phyloP scores from a whole-genome alignment of 1,140 invertebrate species.

The Charaxes varanes region DNA sequence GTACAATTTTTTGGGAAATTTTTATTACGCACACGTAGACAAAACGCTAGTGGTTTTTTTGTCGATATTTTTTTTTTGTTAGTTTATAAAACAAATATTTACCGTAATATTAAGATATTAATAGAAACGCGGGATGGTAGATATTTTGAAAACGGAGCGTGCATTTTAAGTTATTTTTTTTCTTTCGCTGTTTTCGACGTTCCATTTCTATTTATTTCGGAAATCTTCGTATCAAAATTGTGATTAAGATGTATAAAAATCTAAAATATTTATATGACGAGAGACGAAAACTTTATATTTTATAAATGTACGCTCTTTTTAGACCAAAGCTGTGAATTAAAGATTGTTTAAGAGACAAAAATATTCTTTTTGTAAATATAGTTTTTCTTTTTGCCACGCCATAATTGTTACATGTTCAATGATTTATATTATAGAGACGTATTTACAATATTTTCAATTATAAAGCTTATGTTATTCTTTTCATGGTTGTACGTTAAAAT shows the following conservation, averaged over 20 bases:
- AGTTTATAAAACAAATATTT: conserved; percentile 24
- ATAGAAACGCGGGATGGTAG: conserved; percentile 36
- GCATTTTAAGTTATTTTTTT: conserved; percentile 17
- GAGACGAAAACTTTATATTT: conserved; percentile 37
- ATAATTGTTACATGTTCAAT: neutral
- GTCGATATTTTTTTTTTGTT: conserved; percentile 5
- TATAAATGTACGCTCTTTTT: conserved; percentile 48
- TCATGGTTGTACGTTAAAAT: too few relatives aligned
- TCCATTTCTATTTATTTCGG: too few relatives aligned
- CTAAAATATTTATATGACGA: conserved; percentile 33
- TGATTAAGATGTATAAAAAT: conserved; percentile 22
- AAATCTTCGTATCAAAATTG: conserved; percentile 20
- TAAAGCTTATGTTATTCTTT: too few relatives aligned
- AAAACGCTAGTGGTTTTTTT: conserved; percentile 20
- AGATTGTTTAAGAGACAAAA: conserved; percentile 22
- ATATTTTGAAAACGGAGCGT: conserved; percentile 31
- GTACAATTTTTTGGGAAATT: conserved; percentile 14
- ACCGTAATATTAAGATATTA: conserved; percentile 33
- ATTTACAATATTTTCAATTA: too few relatives aligned
- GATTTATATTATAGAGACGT: neutral
- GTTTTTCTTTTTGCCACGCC: conserved; percentile 2
- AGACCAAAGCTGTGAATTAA: conserved; percentile 66
- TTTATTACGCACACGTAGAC: conserved; percentile 14
- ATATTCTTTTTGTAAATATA: conserved; percentile 7
- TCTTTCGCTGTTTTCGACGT: neutral